phyloP scores from a whole-genome alignment of 2,797 vertebrate species.

The Mallotus villosus region DNA sequence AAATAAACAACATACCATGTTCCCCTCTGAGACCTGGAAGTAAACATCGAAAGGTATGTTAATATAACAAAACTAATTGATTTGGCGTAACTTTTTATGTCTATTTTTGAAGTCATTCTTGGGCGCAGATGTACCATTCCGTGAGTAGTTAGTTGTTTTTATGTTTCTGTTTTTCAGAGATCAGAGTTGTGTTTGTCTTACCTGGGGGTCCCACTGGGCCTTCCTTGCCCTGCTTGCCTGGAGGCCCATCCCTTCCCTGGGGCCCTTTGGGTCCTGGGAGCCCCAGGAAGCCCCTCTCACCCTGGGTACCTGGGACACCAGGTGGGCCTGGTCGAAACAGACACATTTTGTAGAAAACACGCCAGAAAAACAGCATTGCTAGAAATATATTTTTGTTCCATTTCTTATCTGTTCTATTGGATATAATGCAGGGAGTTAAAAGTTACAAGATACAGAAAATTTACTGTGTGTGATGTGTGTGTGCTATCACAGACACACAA shows the following conservation, averaged over 20 bases:
- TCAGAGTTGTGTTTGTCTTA: constrained; percentile 42
- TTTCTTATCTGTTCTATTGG: too few species aligned
- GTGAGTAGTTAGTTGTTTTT: background rate
- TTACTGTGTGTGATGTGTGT: too few species aligned
- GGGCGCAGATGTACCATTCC: too few species aligned
- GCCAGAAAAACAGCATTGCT: background rate
- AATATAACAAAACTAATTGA: background rate
- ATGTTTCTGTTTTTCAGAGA: background rate
- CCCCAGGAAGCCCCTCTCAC: constrained; percentile 71
- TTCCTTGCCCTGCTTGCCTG: constrained; percentile 70
- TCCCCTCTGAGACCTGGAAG: constrained; percentile 81
- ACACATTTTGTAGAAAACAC: background rate
- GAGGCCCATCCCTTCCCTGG: constrained; percentile 72
- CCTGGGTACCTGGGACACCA: constrained; percentile 77
- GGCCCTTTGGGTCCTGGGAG: constrained; percentile 65
- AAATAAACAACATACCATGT: constrained; percentile 72
- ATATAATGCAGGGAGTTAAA: too few species aligned
- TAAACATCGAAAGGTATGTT: constrained; percentile 34
- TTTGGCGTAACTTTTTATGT: background rate
- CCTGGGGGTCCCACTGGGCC: constrained; percentile 80
- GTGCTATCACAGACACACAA: background rate
- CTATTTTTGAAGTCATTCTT: background rate
- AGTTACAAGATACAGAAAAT: too few species aligned
- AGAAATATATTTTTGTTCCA: too few species aligned
- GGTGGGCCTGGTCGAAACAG: constrained; percentile 62